Evolutionary conservation across 1,140 invertebrate genomes (phyloP), one percentile per base, ranked within the genome.

Genomic region (Parasteatoda tepidariorum): DNA sequence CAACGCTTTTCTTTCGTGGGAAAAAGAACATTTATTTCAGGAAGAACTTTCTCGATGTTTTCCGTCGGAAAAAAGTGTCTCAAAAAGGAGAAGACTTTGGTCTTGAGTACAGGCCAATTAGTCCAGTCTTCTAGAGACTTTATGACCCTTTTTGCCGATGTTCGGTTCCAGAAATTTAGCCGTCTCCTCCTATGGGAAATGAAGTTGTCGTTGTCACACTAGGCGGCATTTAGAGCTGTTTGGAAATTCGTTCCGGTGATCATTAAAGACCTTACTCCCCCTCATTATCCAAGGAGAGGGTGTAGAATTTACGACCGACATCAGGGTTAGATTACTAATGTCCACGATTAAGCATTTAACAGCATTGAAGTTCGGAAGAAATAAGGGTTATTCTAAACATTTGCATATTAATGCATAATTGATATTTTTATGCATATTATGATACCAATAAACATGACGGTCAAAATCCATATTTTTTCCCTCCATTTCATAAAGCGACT

Each of bases 81-180:
- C 24, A 30, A 26, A 30, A 57, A 64, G 22, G 55, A 74, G 11
- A 31, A 18, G 71, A 38, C 57, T n/a, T 57, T 33, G n/a, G 73
- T 76, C 57, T 64, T 34, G 61, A 48, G 18, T 78, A 33, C 75
- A 55, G 33, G 67, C 75, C 62, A 78, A 78, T 78, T 78, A 78
- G 75, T 67, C 62, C 34, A 54, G 38, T 66, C 22, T 18, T 31
- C 11, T n/a, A 2, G 11, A 26, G 61, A 41, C 61, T 78, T 67
- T 78, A 78, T 78, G 75, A 55, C 30, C 38, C 30, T 62, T 48
- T 54, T 67, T 64, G 55, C n/a, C 38, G 41, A 67, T 67, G n/a
- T n/a, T n/a, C n/a, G n/a, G 22, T 34, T 41, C 34, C 33, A 18
- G 66, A 48, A 68, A 41, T 22, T 48, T 18, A 48, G n/a, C 13